Evolutionary conservation across 2,113 vertebrate genomes (phyloP), one percentile per base, ranked within the genome.

Genomic region (Neogobius melanostomus): DNA sequence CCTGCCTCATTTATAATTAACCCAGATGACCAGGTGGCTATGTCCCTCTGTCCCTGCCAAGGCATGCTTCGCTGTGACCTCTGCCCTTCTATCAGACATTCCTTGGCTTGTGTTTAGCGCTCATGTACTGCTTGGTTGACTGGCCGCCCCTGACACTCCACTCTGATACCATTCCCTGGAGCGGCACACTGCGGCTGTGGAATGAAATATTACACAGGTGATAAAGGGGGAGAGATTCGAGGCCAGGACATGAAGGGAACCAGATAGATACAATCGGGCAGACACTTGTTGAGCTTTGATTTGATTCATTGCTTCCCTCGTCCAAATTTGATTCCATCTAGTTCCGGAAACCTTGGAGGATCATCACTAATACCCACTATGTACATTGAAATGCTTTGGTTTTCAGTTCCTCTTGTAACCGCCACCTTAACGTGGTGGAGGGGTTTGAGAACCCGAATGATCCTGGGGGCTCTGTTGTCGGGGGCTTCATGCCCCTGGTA

Each of bases 1-100:
- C 84, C 83, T 80, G 76, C 86, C 84, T 89, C 86, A 91, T 91
- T 91, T 92, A 92, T 90, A 92, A 92, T 92, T 92, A 92, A 90
- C 89, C 82, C 84, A 89, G 79, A 89, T 92, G 91, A 90, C 89
- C 90, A 91, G 90, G 90, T 92, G 90, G 88, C 85, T 88, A 91
- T 91, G 91, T 89, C 88, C 88, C 85, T 74, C 87, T 87, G 87
- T 89, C 84, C 89, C 89, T 89, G 90, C 90, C 90, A 91, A 91
- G 80, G 87, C 90, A 90, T 90, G 87, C 88, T 90, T 91, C 66
- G 1, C 46, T 60, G 65, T 87, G 85, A 90, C 90, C 89, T 87
- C 80, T 85, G 86, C 90, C 85, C 90, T 91, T 90, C 87, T 85
- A 82, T 74, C 78, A 84, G 81, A 81, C 89, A 91, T 91, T 90